Conservation (phyloP, 2,113 vertebrate species). For the Neoarius graeffei region DNA sequence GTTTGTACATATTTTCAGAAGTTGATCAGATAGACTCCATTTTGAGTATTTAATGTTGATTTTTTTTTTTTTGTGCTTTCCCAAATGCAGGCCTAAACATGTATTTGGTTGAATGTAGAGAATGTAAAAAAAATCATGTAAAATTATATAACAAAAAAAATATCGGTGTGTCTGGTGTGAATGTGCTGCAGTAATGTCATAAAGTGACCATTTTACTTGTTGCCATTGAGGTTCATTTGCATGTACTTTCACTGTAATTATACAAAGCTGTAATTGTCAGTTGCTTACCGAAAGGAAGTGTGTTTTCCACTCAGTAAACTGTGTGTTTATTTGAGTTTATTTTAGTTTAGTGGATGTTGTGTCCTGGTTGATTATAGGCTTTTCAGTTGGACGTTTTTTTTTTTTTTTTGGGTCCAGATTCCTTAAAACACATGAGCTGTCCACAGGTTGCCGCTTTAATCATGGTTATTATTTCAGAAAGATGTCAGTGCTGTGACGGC, state of each 20-base stretch:
- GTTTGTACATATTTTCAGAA: background rate
- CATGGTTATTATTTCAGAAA: background rate
- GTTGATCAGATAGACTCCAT: background rate
- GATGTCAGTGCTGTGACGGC: background rate
- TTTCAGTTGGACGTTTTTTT: background rate
- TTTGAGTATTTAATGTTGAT: background rate
- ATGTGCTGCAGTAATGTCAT: background rate
- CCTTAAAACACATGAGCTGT: background rate
- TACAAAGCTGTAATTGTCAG: background rate
- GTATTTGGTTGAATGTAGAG: background rate
- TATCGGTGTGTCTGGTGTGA: background rate
- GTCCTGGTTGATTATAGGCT: background rate
- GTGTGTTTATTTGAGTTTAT: background rate
- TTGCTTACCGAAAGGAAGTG: background rate
- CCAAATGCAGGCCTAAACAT: background rate
- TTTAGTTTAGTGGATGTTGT: background rate
- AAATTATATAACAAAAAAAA: background rate
- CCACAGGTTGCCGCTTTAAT: background rate
- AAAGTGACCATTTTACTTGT: background rate
- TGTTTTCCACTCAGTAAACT: background rate
- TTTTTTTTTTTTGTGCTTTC: too few species aligned
- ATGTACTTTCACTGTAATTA: slow-evolving; percentile 12
- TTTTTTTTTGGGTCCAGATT: background rate
- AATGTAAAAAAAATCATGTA: background rate
- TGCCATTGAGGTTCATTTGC: background rate